These are phyloP conservation scores for Clivina fossor DNA, from an alignment of 2,888 invertebrate genomes.

Conservation along the genomic window DNA sequence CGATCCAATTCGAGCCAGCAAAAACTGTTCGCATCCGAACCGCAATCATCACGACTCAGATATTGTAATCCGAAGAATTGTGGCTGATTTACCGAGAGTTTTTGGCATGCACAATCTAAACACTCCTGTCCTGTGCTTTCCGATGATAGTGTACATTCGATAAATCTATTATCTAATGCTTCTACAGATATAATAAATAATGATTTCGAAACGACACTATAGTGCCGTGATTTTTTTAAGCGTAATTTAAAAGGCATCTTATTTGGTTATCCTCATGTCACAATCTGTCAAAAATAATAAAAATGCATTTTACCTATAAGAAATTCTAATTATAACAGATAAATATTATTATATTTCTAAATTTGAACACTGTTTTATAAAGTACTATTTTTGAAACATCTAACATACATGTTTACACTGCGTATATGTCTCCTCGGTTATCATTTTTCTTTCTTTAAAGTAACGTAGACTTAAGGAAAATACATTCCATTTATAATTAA, in stretches of 20 bases:
- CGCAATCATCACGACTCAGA: slow-evolving; percentile 59
- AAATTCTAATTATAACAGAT: too few species aligned
- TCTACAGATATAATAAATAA: slow-evolving; percentile 95
- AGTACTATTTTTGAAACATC: too few species aligned
- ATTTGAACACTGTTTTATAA: too few species aligned
- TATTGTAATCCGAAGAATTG: slow-evolving; percentile 94
- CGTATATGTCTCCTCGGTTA: too few species aligned
- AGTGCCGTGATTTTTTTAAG: slow-evolving; percentile 90
- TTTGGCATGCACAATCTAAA: slow-evolving; percentile 91
- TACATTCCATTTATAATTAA: too few species aligned
- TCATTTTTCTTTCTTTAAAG: too few species aligned
- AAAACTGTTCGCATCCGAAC: slow-evolving; percentile 57
- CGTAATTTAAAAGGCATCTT: slow-evolving; percentile 91
- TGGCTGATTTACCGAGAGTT: slow-evolving; percentile 88
- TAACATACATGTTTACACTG: too few species aligned
- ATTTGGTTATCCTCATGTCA: too few species aligned
- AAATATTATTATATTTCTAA: too few species aligned
- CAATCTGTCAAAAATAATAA: too few species aligned
- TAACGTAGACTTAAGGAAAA: too few species aligned
- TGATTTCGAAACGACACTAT: slow-evolving; percentile 96
- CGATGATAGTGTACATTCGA: slow-evolving; percentile 93
- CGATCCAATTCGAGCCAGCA: slow-evolving; percentile 94
- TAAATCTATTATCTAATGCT: slow-evolving; percentile 85
- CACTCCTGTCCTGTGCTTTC: slow-evolving; percentile 94
- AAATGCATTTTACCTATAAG: too few species aligned